A percentile compares a stretch with the other conserved stretches of the same genome.
These are phyloP conservation scores for Papilio protenor DNA, from an alignment of 2,888 invertebrate genomes.

Conservation along the genomic window DNA sequence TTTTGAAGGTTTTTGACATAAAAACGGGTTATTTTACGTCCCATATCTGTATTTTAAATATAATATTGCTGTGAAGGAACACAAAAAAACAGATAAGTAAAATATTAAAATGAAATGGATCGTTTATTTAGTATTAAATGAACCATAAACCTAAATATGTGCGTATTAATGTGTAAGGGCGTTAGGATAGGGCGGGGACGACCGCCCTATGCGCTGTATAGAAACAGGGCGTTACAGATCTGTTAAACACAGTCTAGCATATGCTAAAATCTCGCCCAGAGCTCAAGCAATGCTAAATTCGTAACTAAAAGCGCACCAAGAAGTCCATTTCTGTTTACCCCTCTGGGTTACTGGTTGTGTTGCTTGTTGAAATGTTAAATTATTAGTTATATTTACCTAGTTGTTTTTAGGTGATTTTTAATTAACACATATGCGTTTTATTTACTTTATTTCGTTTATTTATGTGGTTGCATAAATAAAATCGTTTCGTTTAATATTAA, in stretches of 20 bases:
- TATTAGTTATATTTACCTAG: neutral
- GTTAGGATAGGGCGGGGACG: too few species aligned
- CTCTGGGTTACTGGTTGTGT: neutral
- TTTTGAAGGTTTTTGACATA: neutral
- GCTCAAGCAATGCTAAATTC: too few species aligned
- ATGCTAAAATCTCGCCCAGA: too few species aligned
- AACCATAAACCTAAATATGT: too few species aligned
- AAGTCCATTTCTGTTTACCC: neutral
- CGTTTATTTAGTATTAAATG: too few species aligned
- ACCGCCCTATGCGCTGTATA: too few species aligned
- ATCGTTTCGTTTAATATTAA: neutral
- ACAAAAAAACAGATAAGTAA: neutral
- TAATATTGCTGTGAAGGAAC: neutral
- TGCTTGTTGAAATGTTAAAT: neutral
- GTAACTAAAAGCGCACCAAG: neutral
- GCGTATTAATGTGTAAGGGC: too few species aligned
- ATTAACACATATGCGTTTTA: neutral
- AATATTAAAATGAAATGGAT: neutral
- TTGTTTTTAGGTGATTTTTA: too few species aligned
- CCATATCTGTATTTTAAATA: neutral
- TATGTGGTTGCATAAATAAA: neutral
- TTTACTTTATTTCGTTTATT: neutral
- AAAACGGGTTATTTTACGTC: neutral
- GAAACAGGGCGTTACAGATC: too few species aligned
- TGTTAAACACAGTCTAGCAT: too few species aligned